These are phyloP conservation scores for Bombus vancouverensis DNA, from an alignment of 1,140 invertebrate species.

Conservation along the genomic window DNA sequence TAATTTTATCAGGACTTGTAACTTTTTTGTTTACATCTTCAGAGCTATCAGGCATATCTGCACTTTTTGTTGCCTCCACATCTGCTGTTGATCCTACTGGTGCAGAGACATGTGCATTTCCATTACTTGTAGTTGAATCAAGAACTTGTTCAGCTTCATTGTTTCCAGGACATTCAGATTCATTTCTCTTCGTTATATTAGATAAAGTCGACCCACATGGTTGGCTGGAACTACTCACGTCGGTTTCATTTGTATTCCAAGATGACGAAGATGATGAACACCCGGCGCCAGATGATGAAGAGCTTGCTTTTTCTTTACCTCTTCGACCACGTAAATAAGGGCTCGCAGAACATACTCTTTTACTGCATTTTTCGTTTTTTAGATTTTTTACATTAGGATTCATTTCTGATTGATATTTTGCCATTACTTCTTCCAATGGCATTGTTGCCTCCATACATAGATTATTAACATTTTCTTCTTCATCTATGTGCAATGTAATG, in stretches of 20 bases:
- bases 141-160: constrained; percentile 78
- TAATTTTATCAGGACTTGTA: constrained; percentile 79
- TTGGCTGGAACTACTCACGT: constrained; percentile 80
- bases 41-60: constrained; percentile 84
- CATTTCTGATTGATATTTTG: constrained; percentile 83
- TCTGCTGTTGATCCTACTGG: constrained; percentile 67
- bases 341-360: constrained; percentile 56
- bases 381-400: constrained; percentile 63
- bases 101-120: constrained; percentile 70
- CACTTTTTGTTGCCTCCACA: constrained; percentile 73
- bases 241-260: constrained; percentile 78
- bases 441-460: constrained; percentile 92
- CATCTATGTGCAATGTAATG: constrained; percentile 70
- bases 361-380: constrained; percentile 62
- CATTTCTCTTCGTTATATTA: constrained; percentile 58
- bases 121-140: constrained; percentile 84
- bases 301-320: constrained; percentile 66
- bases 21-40: constrained; percentile 83
- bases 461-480: constrained; percentile 88
- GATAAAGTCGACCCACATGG: constrained; percentile 71
- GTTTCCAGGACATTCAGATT: constrained; percentile 68
- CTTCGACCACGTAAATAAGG: constrained; percentile 73
- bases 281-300: constrained; percentile 70
- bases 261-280: constrained; percentile 73
- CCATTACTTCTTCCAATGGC: constrained; percentile 90